Percentiles rank a stretch among this genome's conserved stretches.
Conservation (phyloP, 2,113 vertebrate species). For the Hippotragus niger region DNA sequence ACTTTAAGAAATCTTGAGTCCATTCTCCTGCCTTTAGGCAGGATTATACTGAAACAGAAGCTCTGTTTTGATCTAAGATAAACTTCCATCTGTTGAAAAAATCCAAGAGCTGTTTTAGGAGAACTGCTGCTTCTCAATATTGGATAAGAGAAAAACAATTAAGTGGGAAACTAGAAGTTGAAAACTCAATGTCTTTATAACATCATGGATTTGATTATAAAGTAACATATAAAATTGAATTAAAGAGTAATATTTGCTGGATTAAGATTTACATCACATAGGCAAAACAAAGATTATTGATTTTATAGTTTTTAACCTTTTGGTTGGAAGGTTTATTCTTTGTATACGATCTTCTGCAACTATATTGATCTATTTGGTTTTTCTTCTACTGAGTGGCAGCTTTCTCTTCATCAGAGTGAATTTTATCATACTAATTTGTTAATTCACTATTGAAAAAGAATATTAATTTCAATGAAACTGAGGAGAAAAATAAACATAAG, state of each 20-base stretch:
- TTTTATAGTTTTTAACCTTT: constrained; percentile 39
- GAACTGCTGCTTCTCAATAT: constrained; percentile 30
- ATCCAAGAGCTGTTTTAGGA: constrained; percentile 39
- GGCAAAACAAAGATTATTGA: not conserved
- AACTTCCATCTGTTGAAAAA: constrained; percentile 64
- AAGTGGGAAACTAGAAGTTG: constrained; percentile 9
- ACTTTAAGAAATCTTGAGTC: not conserved
- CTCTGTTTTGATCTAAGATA: constrained; percentile 65
- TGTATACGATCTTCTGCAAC: not conserved
- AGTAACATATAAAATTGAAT: not conserved
- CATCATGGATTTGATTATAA: constrained; percentile 2
- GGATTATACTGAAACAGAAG: constrained; percentile 47
- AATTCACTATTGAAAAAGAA: not conserved
- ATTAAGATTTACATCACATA: not conserved
- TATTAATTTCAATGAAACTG: not conserved
- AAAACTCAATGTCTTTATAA: constrained; percentile 10
- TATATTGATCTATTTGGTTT: not conserved
- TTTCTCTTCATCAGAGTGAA: not conserved
- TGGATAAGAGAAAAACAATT: not conserved
- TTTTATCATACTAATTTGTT: not conserved
- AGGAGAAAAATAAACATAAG: constrained; percentile 31
- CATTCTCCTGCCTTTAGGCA: constrained; percentile 38
- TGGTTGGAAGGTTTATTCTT: not conserved
- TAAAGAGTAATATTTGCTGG: constrained; percentile 9
- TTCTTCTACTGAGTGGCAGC: not conserved